These are phyloP conservation scores for Portevinia maculata DNA, from an alignment of 2,888 invertebrate species.

Conservation along the genomic window DNA sequence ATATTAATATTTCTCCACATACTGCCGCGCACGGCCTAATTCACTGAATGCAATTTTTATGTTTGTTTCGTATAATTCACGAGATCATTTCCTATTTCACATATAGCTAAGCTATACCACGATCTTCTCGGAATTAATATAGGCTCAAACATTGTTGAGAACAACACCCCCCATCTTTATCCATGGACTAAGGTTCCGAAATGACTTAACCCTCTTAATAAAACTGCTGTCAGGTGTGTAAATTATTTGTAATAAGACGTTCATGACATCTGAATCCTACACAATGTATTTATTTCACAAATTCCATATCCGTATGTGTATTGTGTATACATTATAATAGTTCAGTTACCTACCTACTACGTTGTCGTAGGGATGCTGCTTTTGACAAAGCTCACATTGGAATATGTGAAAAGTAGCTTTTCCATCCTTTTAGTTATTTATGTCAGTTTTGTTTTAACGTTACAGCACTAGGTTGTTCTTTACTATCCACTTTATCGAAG, in stretches of 20 bases:
- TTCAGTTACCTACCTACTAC: neutral
- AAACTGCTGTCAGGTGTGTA: slow-evolving; percentile 17
- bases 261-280: slow-evolving; percentile 19
- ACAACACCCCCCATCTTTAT: neutral
- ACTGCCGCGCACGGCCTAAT: too few relatives aligned
- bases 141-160: too few relatives aligned
- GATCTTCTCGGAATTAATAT: too few relatives aligned
- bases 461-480: slow-evolving; percentile 8
- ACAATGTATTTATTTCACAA: neutral
- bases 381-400: neutral
- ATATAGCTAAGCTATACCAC: too few relatives aligned
- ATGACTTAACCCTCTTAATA: slow-evolving; percentile 14
- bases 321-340: neutral
- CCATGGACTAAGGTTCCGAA: neutral
- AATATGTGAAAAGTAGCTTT: slow-evolving; percentile 2
- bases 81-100: too few relatives aligned
- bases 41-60: too few relatives aligned
- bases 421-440: slow-evolving; percentile 13
- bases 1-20: too few relatives aligned
- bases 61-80: too few relatives aligned
- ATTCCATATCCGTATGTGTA: neutral
- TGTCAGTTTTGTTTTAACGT: neutral
- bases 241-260: slow-evolving; percentile 8
- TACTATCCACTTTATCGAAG: slow-evolving; percentile 7
- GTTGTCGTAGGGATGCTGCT: neutral